phyloP scores from a whole-genome alignment of 2,888 invertebrate species.

The Acanthosepion esculentum region DNA sequence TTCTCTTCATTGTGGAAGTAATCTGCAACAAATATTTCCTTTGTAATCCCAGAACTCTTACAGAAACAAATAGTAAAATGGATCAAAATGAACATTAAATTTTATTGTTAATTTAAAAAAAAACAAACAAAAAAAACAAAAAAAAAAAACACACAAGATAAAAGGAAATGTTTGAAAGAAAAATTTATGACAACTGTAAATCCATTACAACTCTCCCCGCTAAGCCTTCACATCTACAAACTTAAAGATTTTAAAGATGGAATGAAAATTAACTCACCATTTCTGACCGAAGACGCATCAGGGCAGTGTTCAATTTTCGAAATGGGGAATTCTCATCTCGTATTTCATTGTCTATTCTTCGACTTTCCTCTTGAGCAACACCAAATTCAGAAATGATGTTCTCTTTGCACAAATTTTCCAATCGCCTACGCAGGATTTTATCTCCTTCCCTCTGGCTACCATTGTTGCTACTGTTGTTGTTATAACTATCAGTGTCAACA shows the following conservation, averaged over 20 bases:
- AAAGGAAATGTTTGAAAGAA: no score
- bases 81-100: no score
- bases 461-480: neutral
- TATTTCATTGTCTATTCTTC: neutral
- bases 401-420: conserved; percentile 45
- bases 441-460: neutral
- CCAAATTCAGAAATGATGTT: conserved; percentile 25
- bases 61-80: no score
- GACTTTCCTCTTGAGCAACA: neutral
- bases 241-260: neutral
- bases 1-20: no score
- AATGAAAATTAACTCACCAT: conserved; percentile 37
- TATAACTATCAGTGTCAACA: conserved; percentile 8
- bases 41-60: no score
- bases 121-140: no score
- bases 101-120: no score
- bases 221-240: no score
- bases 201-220: no score
- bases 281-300: conserved; percentile 43
- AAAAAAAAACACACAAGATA: no score
- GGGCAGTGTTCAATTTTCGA: conserved; percentile 34
- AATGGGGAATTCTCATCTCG: neutral
- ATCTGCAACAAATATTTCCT: no score
- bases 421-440: neutral
- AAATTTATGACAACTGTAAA: no score